Evolutionary conservation across 2,888 invertebrate species (phyloP).

Genomic region (Rhopalosiphum nymphaeae): DNA sequence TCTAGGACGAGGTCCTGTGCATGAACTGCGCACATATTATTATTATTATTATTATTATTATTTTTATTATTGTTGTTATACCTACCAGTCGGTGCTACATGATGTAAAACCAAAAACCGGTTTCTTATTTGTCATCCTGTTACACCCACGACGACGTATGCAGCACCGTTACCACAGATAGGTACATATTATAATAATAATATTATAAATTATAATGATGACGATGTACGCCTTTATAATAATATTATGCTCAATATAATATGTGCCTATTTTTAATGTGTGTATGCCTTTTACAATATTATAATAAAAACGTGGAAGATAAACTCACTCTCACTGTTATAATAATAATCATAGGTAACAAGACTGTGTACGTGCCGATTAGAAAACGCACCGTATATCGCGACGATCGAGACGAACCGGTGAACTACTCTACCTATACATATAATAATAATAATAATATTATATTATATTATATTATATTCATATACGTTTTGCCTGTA

Average conservation of each 20-base stretch:
- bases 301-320: neutral
- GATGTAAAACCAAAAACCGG: constrained; percentile 59
- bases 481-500: neutral
- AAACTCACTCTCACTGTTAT: neutral
- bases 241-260: neutral
- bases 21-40: neutral
- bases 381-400: neutral
- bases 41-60: neutral
- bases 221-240: neutral
- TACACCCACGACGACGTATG: constrained; percentile 62
- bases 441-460: neutral
- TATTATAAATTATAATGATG: neutral
- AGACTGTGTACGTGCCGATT: neutral
- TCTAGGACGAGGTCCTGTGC: constrained; percentile 42
- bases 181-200: neutral
- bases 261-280: neutral
- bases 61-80: neutral
- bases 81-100: constrained; percentile 4
- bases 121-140: constrained; percentile 63
- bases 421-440: neutral
- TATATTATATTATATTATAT: neutral
- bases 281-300: neutral
- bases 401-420: neutral
- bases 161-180: constrained; percentile 46
- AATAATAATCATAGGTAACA: neutral